phyloP scores from a whole-genome alignment of 2,888 invertebrate genomes.

The Chaetogeoica ovagalla region DNA sequence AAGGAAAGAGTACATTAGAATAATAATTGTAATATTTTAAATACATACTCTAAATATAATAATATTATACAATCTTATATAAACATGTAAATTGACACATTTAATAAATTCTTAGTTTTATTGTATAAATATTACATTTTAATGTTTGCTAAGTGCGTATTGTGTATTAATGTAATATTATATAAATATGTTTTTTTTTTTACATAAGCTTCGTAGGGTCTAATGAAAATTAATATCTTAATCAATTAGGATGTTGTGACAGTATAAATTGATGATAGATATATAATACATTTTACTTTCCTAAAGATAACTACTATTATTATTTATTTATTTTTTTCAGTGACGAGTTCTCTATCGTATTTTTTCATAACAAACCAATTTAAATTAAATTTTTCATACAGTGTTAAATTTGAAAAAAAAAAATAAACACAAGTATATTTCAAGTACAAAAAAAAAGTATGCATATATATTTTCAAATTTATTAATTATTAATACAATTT shows the following conservation, averaged over 20 bases:
- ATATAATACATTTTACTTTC: not conserved
- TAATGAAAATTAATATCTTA: not conserved
- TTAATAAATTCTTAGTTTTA: constrained; percentile 36
- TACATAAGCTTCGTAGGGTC: not conserved
- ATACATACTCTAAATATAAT: constrained; percentile 22
- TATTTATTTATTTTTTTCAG: too few relatives aligned
- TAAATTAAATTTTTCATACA: too few relatives aligned
- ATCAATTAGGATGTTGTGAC: constrained; percentile 5
- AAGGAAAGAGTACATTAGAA: constrained; percentile 22
- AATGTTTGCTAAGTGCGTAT: constrained; percentile 5
- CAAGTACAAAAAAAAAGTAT: too few relatives aligned
- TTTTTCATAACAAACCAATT: too few relatives aligned
- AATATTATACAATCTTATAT: constrained; percentile 18
- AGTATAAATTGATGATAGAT: constrained; percentile 14
- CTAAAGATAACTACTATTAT: not conserved
- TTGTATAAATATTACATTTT: constrained; percentile 30
- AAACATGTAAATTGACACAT: constrained; percentile 50
- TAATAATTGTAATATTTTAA: constrained; percentile 38
- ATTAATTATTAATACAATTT: too few relatives aligned
- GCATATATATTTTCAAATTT: too few relatives aligned
- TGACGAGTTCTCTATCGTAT: too few relatives aligned
- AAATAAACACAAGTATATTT: too few relatives aligned
- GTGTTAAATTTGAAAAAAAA: too few relatives aligned
- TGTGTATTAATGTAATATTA: constrained; percentile 4
- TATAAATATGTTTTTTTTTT: constrained; percentile 14